Evolutionary conservation across 2,888 invertebrate genomes (phyloP), one percentile per base, ranked within the genome.

Genomic region (Cremastobaeus sp.): DNA sequence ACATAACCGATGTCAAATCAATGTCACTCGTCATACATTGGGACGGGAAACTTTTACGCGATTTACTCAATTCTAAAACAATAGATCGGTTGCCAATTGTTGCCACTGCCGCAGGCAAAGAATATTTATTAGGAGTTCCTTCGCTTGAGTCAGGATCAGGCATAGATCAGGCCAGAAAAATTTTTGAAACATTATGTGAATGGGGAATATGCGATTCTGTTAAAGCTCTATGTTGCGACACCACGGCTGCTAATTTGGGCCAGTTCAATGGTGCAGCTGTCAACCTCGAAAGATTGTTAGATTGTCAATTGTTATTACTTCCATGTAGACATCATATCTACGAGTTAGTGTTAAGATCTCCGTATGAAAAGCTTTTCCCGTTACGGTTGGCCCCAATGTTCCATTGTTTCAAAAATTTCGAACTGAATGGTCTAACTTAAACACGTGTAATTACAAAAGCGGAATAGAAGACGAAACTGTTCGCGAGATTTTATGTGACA

Each of bases 171-270:
- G 76, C 76, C n/a, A n/a, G 34, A 20, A 77, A 37, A 9, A 47
- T 66, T 14, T 45, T 32, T 32, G 54, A 75, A 11, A 48, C 35
- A 28, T 39, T 76, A 14, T 28, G 66, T 5, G 76, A 79, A 17
- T 79, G 77, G 76, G 55, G n/a, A n/a, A n/a, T n/a, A n/a, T n/a
- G n/a, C n/a, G n/a, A n/a, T n/a, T n/a, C n/a, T n/a, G n/a, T n/a
- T n/a, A n/a, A n/a, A n/a, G n/a, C n/a, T n/a, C n/a, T n/a, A n/a
- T n/a, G 69, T 32, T 80, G 71, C 77, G 78, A 81, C 54, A 81
- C 81, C 2, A 80, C 79, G 28, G 71, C 78, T 12, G 65, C 79
- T 21, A 81, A 81, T 64, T 72, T 76, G 41, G 78, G 80, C 28
- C 39, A 17, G 52, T 75, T n/a, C 77, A 79, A 65, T 78, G 79